These are phyloP conservation scores for Neocrepidodera transversa DNA, from an alignment of 2,888 invertebrate species.

Conservation along the genomic window DNA sequence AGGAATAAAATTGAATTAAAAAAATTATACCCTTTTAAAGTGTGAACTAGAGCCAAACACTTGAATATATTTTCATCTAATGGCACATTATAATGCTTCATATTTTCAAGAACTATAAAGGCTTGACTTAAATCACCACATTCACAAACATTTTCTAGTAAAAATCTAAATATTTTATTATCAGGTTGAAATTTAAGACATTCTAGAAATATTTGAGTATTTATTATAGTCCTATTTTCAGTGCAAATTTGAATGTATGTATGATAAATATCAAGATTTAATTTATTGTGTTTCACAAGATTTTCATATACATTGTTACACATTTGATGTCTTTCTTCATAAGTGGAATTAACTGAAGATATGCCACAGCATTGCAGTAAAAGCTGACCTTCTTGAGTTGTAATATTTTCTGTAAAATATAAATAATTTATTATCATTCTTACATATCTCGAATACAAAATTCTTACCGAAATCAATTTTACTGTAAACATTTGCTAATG, in stretches of 20 bases:
- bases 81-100: conserved; percentile 64
- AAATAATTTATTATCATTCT: not conserved
- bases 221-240: conserved; percentile 64
- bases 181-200: conserved; percentile 63
- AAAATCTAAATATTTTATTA: conserved; percentile 64
- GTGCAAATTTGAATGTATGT: conserved; percentile 66
- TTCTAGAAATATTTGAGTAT: conserved; percentile 61
- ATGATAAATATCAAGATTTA: conserved; percentile 64
- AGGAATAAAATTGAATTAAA: conserved; percentile 14
- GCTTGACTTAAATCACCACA: conserved; percentile 66
- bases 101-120: conserved; percentile 66
- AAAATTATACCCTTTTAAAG: conserved; percentile 61
- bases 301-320: conserved; percentile 65
- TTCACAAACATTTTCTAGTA: conserved; percentile 66
- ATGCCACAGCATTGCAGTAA: conserved; percentile 67
- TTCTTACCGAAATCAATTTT: conserved; percentile 19
- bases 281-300: conserved; percentile 59
- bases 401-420: conserved; percentile 45
- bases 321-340: conserved; percentile 61
- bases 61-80: conserved; percentile 68
- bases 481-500: conserved; percentile 3
- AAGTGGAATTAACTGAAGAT: conserved; percentile 63
- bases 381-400: conserved; percentile 61
- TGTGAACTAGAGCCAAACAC: conserved; percentile 68
- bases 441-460: not conserved